Evolutionary conservation across 2,888 invertebrate species (phyloP), one percentile per base, ranked within the genome.

Genomic region (Artemia sp.): DNA sequence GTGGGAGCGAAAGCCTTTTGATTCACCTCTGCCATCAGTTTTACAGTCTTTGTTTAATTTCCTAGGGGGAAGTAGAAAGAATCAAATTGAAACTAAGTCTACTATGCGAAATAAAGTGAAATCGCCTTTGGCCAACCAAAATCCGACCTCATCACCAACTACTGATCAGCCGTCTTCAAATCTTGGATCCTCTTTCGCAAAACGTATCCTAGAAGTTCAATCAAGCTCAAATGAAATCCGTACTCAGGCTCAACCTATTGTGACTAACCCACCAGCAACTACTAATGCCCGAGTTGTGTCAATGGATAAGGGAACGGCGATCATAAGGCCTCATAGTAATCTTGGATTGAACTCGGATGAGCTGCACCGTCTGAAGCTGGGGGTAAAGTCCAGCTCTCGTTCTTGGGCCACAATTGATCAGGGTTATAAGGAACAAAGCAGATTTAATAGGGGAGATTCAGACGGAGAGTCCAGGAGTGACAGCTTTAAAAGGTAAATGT

Each of bases 261-360:
- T 8, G 8, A 58, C 24, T n/a, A 58, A n/a, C n/a, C 14, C n/a
- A 58, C 64, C 64, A n/a, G 8, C 64, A 2, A 58, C 64, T 58
- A 58, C 64, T 58, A n/a, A 58, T n/a, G n/a, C 64, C n/a, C n/a
- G 64, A 24, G 64, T 58, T 9, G 8, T 58, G 24, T 19, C n/a
- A 8, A 11, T 58, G 64, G 24, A 58, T 8, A 24, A 24, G 2
- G 14, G 14, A 10, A 19, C 64, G 8, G 64, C 64, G 64, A 58
- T 58, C 11, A 58, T 58, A 10, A 58, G 64, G 64, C 64, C 64
- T n/a, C 64, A 58, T 58, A 58, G 64, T 10, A 58, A 58, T 58
- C 24, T 58, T n/a, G 64, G 64, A 19, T 24, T 58, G 64, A 58
- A 58, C 64, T 58, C 64, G 12, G 64, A 58, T n/a, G 64, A 58